Evolutionary conservation across 2,113 vertebrate species (phyloP).

Genomic region (Crypturellus undulatus): DNA sequence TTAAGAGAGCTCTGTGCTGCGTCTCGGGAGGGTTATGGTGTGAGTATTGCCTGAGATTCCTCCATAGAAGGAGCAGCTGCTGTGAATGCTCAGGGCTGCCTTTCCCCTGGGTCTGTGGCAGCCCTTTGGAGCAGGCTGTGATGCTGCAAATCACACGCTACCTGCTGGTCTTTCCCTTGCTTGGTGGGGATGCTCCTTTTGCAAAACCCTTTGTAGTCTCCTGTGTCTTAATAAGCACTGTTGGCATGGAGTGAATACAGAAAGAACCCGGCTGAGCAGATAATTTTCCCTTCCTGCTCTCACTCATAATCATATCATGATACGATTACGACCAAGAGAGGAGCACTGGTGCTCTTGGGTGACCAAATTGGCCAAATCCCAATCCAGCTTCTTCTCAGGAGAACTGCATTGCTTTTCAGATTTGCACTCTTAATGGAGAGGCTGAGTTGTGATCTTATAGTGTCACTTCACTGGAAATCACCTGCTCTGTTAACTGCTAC

Average conservation of each 20-base stretch:
- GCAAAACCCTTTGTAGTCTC: not conserved
- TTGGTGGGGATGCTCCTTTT: conserved; percentile 30
- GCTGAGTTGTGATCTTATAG: not conserved
- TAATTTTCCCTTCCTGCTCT: not conserved
- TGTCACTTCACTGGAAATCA: rapidly evolving
- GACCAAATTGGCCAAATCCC: not conserved
- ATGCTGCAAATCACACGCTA: not conserved
- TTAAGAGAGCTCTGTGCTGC: not conserved
- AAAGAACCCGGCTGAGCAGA: not conserved
- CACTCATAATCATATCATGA: not conserved
- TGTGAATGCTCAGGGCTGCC: not conserved
- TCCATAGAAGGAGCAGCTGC: not conserved
- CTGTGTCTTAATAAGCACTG: not conserved
- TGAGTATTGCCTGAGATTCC: conserved; percentile 7
- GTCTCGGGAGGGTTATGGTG: not conserved
- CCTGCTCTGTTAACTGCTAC: not conserved
- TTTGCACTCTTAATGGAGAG: not conserved
- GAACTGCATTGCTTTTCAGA: not conserved
- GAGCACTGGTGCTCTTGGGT: not conserved
- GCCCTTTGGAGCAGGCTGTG: not conserved
- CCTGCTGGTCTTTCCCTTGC: not conserved
- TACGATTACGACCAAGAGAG: not conserved
- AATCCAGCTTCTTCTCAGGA: not conserved
- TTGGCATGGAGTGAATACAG: not conserved
- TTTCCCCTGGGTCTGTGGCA: not conserved